Conservation (phyloP, 2,113 vertebrate genomes). For the Muntiacus muntjak region DNA sequence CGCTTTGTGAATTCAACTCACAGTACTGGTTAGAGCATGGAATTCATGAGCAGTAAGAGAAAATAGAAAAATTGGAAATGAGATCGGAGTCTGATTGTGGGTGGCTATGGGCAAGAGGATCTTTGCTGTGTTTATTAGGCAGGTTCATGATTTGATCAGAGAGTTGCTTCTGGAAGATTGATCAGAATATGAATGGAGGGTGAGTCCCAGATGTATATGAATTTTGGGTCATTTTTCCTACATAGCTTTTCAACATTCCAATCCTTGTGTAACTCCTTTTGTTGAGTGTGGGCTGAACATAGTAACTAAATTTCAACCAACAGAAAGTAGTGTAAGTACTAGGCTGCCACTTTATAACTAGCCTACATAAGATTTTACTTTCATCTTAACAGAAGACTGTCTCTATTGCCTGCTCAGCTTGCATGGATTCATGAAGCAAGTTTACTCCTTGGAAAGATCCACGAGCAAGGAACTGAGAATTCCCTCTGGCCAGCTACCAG, state of each 20-base stretch:
- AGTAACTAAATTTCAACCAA: not conserved
- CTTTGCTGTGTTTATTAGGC: not conserved
- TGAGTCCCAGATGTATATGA: not conserved
- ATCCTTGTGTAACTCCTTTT: not conserved
- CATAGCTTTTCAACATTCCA: not conserved
- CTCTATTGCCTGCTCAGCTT: not conserved
- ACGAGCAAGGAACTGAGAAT: not conserved
- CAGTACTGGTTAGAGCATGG: not conserved
- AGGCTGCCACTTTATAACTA: not conserved
- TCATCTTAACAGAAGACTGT: not conserved
- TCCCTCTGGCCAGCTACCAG: not conserved
- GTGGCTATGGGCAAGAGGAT: not conserved
- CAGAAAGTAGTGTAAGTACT: not conserved
- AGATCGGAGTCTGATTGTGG: not conserved
- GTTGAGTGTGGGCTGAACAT: not conserved
- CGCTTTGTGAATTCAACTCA: not conserved
- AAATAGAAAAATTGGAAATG: not conserved
- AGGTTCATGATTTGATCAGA: not conserved
- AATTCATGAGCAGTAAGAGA: not conserved
- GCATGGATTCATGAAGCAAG: not conserved
- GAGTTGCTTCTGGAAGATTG: not conserved
- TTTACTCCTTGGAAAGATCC: not conserved
- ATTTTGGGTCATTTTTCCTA: not conserved
- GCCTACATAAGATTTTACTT: not conserved
- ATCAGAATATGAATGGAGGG: not conserved